Base-by-base conservation (phyloP, 2,797 vertebrate species). In the Tadarida brasiliensis region DNA sequence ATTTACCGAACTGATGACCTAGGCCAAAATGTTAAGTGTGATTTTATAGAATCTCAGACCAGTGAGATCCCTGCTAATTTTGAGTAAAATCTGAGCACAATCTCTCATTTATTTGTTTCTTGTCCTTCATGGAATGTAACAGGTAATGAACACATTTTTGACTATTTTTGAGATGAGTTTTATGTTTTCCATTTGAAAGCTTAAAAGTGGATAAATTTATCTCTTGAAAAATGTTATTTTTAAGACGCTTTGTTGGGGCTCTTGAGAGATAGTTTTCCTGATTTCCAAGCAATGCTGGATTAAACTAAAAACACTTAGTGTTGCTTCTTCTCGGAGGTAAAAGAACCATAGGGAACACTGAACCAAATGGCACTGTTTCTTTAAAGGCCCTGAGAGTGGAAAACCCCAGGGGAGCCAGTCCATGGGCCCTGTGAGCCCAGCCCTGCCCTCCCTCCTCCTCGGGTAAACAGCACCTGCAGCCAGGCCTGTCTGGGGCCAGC, bases 391-490 rank as follows among this genome's bases (percentile, higher is more conserved):
- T 0, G 30, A n/a, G 54, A 88, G 33, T 57, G 54, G 67, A 63
- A 87, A 91, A 68, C n/a, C 49, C 92, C 44, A 68, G 74, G 57
- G 70, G 51, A 71, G 83, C 87, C 47, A 47, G 85, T 63, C 63
- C 28, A 1, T 1, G 28, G 74, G 11, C 78, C 47, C 5, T 7
- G 4, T 1, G 51, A 74, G 77, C 49, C 86, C 78, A 49, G 87
- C 14, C 96, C 61, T 35, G 57, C 82, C 76, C 33, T 70, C 35
- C 87, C 90, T 94, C 76, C 57, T 65, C 90, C 80, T 22, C 3
- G 51, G 87, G 78, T 94, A 97, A 95, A 97, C 84, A 97, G n/a
- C 94, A 97, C 94, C 96, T 97, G 97, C 61, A 95, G 97, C 96
- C 0, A 0, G 90, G 73, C 87, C 93, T 12, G 96, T 87, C 95